Base-by-base conservation (phyloP, 2,113 vertebrate genomes). In the Ahaetulla prasina region DNA sequence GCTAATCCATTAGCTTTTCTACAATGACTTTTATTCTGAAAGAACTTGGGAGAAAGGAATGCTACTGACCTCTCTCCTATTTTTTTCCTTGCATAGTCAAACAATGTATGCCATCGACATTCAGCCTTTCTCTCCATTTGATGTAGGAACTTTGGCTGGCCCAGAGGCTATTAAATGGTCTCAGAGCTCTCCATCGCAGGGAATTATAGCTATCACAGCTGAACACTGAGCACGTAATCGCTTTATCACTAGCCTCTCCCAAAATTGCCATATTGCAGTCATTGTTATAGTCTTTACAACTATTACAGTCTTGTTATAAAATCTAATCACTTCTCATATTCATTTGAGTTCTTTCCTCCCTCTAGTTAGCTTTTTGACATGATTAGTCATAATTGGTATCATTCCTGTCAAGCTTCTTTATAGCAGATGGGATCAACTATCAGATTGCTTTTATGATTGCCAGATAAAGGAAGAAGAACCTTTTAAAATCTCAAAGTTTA, bases 381-480 rank as follows among this genome's bases (percentile, higher is more conserved):
- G 35, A 89, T 85, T 93, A 9, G 52, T 80, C 68, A 95, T 55
- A 93, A 92, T 92, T 93, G 93, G 90, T 43, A 94, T 68, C 54
- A 89, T 93, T 94, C 94, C 92, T 92, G 57, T 92, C 45, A 95
- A 95, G 18, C 92, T 52, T 45, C 49, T 87, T 53, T 49, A 89
- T 54, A 95, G 63, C 91, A 93, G 91, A 92, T 91, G 45, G 53
- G 94, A 94, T 94, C 93, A 95, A 55, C 68, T 63, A 25, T 87
- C 88, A 91, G 92, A 50, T 94, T 93, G 93, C 91, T 92, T 86
- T 14, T 30, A 89, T 27, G 53, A 89, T 22, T 88, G 49, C 91
- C 93, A 91, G 90, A 92, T 92, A 94, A 93, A 85, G 74, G 86
- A 43, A 93, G 53, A 93, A 27, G 49, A 94, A 91, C 35, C 1